Evolutionary conservation across 2,113 vertebrate species (phyloP), one percentile per base, ranked within the genome.

Genomic region (Neotoma lepida): DNA sequence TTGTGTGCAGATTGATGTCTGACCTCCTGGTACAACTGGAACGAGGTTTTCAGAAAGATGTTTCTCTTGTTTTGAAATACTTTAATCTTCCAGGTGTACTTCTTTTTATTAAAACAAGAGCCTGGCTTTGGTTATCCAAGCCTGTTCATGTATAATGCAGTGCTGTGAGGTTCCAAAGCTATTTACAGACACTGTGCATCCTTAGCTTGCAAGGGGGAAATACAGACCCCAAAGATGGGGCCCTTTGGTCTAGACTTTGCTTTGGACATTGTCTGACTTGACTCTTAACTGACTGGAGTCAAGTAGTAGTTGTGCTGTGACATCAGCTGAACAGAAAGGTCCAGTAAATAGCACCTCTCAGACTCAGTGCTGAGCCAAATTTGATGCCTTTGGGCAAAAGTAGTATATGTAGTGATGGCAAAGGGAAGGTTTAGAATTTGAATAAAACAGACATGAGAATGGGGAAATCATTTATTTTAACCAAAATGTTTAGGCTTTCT

Each of bases 1-100:
- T 86, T 91, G 56, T 70, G 63, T n/a, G 86, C 26, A 63, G 58
- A 64, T 24, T 84, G 56, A 35, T 78, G 54, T 91, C 41, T 95
- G 26, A 94, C 91, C 41, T 26, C 20, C 4, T 2, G 26, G n/a
- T 82, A 30, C 46, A 44, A 0, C 24, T 51, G 66, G 74, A 80
- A 88, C n/a, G 39, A 82, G 66, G 26, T 20, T 87, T 87, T 71
- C 49, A 54, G 44, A 70, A 54, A 39, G 49, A 56, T 49, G 10
- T 41, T n/a, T n/a, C n/a, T 71, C 46, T 94, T 68, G 28, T 46
- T 90, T 95, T 73, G 46, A 94, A 95, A 90, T 86, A 41, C 56
- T 70, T 78, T 30, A 46, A 26, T 35, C 15, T 7, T 81, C 63
- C 15, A 74, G 51, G 54, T 82, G 14, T 61, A 30, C n/a, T 41